Base-by-base conservation (phyloP, 2,113 vertebrate genomes). In the Hymenochirus boettgeri region DNA sequence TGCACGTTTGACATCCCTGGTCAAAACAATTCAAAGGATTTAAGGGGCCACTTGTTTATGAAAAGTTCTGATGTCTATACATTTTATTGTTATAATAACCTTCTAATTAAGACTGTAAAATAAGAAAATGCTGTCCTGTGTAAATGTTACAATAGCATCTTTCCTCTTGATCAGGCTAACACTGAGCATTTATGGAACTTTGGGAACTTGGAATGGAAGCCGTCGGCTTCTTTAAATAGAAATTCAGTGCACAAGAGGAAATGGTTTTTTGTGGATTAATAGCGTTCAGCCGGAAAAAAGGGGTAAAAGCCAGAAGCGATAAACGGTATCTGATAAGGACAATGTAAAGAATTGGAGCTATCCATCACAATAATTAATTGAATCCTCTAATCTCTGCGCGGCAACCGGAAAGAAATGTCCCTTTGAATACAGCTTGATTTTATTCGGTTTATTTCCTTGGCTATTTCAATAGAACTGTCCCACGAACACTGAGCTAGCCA, bases 321-420 rank as follows among this genome's bases (percentile, higher is more conserved):
- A 21, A 48, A 65, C 57, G n/a, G n/a, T 33, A 57, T 24, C 26
- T 65, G 45, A 65, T 48, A 65, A 35, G 17, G 19, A n/a, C 25
- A 54, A 21, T 54, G 8, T 31, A 25, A 54, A 54, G 52, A 54
- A 27, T 4, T 10, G 25, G 52, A n/a, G 25, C 25, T 29, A 10
- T 27, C 24, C 6, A 13, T 39, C 51, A 13, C 7, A 46, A 26
- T 50, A 65, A 56, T 35, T 19, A 65, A 39, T 33, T 29, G 21
- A 17, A 31, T 8, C 5, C 48, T 57, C 63, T 65, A 57, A 50
- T 65, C 45, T 65, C 63, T 50, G 11, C 11, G 3, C 13, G 29
- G 26, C 62, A 56, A 21, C 21, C 27, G 33, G 11, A 55, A 19
- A 35, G n/a, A n/a, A n/a, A n/a, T n/a, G 10, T 7, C 31, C 42